Evolutionary conservation across 2,113 vertebrate genomes (phyloP).

Genomic region (Toxostoma redivivum): DNA sequence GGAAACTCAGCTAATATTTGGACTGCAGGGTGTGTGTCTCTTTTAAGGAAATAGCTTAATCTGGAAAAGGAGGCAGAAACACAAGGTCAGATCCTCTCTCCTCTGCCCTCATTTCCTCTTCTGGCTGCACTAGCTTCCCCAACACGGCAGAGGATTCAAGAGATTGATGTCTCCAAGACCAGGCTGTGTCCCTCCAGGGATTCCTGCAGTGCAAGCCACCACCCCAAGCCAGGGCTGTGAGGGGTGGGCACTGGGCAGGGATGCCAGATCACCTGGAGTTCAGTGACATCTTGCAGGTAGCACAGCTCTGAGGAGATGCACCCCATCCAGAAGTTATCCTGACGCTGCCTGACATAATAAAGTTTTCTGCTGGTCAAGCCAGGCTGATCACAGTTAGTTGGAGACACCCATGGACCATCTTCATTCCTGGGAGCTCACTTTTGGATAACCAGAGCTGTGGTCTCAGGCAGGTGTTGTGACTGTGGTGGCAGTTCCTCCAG

Average conservation of each 20-base stretch:
- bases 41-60: constrained; percentile 10
- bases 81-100: constrained; percentile 23
- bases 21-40: constrained; percentile 21
- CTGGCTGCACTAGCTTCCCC: neutral
- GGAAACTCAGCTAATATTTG: constrained; percentile 54
- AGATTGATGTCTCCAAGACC: neutral
- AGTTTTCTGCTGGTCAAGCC: neutral
- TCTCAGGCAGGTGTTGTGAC: neutral
- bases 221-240: neutral
- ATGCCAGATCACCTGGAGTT: neutral
- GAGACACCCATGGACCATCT: neutral
- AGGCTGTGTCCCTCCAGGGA: neutral
- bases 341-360: neutral
- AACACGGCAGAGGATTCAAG: neutral
- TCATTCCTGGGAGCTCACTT: neutral
- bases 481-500: neutral
- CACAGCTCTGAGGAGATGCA: neutral
- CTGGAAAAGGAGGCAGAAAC: constrained; percentile 35
- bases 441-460: neutral
- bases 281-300: neutral
- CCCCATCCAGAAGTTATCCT: neutral
- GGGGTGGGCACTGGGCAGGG: neutral
- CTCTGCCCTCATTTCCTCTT: constrained; percentile 20
- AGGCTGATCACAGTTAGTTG: neutral
- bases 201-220: neutral